Base-by-base conservation (phyloP, 2,797 vertebrate species). In the Schizopygopsis malacanthus region DNA sequence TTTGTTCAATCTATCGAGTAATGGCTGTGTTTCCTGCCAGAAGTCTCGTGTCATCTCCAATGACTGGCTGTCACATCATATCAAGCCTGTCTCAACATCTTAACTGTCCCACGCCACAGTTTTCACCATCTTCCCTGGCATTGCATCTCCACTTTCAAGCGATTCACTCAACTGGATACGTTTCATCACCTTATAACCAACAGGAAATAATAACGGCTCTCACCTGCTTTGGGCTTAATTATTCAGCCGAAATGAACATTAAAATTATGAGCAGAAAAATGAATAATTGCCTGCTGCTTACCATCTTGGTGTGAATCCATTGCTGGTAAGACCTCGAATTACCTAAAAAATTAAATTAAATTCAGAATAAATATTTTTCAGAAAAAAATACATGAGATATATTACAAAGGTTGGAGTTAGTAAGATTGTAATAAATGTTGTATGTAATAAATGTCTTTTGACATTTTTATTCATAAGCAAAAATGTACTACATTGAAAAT, bases 281-380 rank as follows among this genome's bases (percentile, higher is more conserved):
- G 20, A 77, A 85, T 76, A 72, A 87, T 85, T 65, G 69, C 79
- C 18, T 88, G 89, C 79, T 90, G 85, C 87, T 93, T 97, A 99
- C 98, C 97, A 99, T 98, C 79, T 99, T 97, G 65, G 97, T 97
- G 83, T 97, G 93, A 91, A 98, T 95, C 98, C 98, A 99, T 2
- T 99, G 97, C 87, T 99, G 98, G 75, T 99, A 98, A 15, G 97
- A 97, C 90, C 95, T 96, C 3, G 96, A 94, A 92, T 96, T 99
- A 93, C 97, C 98, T 99, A 93, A 76, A 90, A 43, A 43, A 43
- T 43, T 2, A 0, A 43, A 43, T 47, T 39, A 28, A 18, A 56
- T 15, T 43, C 12, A 71, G 18, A 47, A 56, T 15, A 33, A 72
- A 70, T 25, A 47, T 8, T 47, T 47, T 18, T 25, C 22, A 25